These are phyloP conservation scores for Graptemys geographica DNA, from an alignment of 2,797 vertebrate genomes.

Conservation along the genomic window DNA sequence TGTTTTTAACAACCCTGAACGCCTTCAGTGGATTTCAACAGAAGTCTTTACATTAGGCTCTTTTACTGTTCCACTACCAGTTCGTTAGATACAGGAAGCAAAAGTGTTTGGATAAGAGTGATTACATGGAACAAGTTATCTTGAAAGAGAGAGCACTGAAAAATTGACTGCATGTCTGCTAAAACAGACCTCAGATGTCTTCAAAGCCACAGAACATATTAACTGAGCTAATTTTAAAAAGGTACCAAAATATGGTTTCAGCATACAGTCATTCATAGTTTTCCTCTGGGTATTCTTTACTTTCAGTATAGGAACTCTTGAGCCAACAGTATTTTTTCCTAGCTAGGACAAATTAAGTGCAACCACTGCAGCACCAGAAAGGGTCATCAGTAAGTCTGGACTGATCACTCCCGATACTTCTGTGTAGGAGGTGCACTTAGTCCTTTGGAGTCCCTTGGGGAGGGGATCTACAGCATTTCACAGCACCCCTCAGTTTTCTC, in stretches of 20 bases:
- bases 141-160: too few species aligned
- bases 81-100: fast-evolving
- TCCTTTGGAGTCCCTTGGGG: neutral
- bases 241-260: neutral
- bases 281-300: neutral
- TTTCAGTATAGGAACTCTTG: neutral
- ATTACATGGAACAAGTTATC: too few species aligned
- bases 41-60: too few species aligned
- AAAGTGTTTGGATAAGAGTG: neutral
- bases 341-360: neutral
- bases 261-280: neutral
- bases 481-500: neutral
- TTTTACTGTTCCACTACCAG: neutral
- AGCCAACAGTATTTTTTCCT: neutral
- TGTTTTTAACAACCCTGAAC: neutral
- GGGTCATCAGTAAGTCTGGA: neutral
- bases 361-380: neutral
- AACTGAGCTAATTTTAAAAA: neutral
- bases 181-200: neutral
- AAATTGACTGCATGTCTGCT: neutral
- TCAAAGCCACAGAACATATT: neutral
- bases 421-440: fast-evolving
- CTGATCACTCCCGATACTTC: neutral
- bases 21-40: neutral
- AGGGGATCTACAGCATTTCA: neutral